Evolutionary conservation across 1,140 invertebrate genomes (phyloP).

Genomic region (Tribolium castaneum): DNA sequence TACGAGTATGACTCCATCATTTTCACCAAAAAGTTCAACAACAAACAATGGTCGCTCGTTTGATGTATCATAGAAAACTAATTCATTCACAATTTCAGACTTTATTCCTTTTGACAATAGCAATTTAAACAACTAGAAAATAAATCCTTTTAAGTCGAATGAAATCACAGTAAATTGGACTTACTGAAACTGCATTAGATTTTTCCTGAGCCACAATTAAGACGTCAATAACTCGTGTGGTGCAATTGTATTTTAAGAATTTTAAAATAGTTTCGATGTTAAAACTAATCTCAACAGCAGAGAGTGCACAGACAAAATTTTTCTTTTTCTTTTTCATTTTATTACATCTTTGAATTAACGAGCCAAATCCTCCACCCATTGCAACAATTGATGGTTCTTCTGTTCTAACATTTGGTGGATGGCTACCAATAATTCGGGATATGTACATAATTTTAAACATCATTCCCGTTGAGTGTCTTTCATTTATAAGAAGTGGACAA

Average conservation of each 20-base stretch:
- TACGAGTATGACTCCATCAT: no score
- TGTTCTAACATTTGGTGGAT: not conserved
- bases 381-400: not conserved
- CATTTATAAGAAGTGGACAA: not conserved
- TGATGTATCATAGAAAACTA: no score
- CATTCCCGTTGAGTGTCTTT: not conserved
- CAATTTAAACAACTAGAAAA: no score
- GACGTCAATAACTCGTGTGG: not conserved
- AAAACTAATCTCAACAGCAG: not conserved
- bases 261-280: not conserved
- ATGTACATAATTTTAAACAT: not conserved
- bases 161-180: not conserved
- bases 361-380: not conserved
- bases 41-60: no score
- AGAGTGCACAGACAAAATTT: not conserved
- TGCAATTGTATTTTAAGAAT: not conserved
- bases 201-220: not conserved
- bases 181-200: not conserved
- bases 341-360: not conserved
- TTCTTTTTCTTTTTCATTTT: not conserved
- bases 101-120: no score
- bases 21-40: no score
- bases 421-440: not conserved
- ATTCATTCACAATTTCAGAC: no score
- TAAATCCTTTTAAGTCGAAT: no score